Percentiles rank a stretch among this genome's conserved stretches.
phyloP scores from a whole-genome alignment of 2,888 invertebrate species.

The Pharmacophagus antenor region DNA sequence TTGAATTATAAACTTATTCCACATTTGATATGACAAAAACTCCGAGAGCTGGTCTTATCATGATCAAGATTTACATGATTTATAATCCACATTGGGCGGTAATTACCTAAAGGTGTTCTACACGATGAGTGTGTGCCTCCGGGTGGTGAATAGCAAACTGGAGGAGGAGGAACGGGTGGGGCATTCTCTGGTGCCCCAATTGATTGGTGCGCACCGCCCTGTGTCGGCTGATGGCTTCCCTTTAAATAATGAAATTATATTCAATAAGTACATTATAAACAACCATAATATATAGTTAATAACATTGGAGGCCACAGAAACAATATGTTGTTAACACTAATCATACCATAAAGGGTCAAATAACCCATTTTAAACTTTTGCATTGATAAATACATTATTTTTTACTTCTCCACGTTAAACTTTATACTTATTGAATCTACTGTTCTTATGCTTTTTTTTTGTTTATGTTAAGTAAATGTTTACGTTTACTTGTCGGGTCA shows the following conservation, averaged over 20 bases:
- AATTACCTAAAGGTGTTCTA: slow-evolving; percentile 44
- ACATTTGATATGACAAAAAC: too few species aligned
- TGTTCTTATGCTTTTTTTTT: too few species aligned
- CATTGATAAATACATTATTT: too few species aligned
- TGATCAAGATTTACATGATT: too few species aligned
- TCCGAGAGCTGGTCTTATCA: too few species aligned
- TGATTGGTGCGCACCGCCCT: slow-evolving; percentile 57
- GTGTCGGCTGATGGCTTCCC: slow-evolving; percentile 38
- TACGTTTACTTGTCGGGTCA: too few species aligned
- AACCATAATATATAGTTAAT: not conserved
- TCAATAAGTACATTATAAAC: not conserved
- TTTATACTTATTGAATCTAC: too few species aligned
- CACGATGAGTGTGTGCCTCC: slow-evolving; percentile 39
- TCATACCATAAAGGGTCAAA: too few species aligned
- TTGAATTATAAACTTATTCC: too few species aligned
- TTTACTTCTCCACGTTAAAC: too few species aligned
- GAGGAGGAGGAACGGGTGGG: slow-evolving; percentile 71
- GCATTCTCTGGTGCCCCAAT: slow-evolving; percentile 61
- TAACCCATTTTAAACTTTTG: too few species aligned
- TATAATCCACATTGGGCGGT: not conserved
- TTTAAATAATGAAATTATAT: slow-evolving; percentile 27
- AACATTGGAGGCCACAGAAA: not conserved
- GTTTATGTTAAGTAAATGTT: too few species aligned
- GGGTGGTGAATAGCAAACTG: slow-evolving; percentile 58
- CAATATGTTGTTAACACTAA: not conserved